These are phyloP conservation scores for Hippopotamyrus pictus DNA, from an alignment of 2,797 vertebrate species.

Conservation along the genomic window DNA sequence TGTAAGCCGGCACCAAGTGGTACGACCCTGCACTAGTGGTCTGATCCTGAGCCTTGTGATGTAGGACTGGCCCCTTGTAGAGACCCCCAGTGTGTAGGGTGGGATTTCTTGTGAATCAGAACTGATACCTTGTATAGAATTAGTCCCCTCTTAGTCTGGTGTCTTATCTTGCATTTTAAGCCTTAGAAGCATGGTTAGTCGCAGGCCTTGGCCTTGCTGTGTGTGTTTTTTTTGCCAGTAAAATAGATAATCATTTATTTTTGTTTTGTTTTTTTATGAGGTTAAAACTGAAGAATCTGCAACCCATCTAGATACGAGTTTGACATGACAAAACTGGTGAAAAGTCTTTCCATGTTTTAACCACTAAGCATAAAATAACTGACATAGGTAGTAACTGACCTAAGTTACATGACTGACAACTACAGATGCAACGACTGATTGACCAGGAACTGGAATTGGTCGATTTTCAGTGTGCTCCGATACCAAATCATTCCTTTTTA, in stretches of 20 bases:
- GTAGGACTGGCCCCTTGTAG: not conserved
- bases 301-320: not conserved
- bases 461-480: no score
- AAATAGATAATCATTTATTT: not conserved
- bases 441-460: no score
- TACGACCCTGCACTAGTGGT: not conserved
- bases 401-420: not conserved
- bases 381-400: not conserved
- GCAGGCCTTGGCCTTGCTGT: not conserved
- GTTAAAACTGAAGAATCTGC: not conserved
- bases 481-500: no score
- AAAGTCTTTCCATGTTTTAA: not conserved
- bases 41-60: not conserved
- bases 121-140: not conserved
- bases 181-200: not conserved
- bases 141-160: not conserved
- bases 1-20: conserved; percentile 5
- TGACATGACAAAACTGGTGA: not conserved
- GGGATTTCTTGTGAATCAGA: not conserved
- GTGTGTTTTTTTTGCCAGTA: not conserved
- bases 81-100: not conserved
- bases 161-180: not conserved
- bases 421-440: no score
- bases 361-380: not conserved
- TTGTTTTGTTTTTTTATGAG: not conserved